Conservation (phyloP, 2,113 vertebrate genomes). For the Indri indri region DNA sequence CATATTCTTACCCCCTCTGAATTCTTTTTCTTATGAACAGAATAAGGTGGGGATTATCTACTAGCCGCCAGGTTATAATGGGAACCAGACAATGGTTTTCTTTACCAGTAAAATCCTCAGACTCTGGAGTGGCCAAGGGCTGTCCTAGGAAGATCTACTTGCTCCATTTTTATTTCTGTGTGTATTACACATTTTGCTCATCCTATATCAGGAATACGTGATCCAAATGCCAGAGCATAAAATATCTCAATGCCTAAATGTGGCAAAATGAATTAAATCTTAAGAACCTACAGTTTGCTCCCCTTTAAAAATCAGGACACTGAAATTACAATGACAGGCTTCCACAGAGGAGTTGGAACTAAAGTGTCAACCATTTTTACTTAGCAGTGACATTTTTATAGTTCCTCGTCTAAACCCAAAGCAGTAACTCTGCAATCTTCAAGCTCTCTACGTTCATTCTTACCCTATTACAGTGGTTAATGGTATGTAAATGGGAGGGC, state of each 20-base stretch:
- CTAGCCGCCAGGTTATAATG: background rate
- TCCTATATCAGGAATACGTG: background rate
- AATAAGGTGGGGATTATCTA: background rate
- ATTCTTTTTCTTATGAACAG: background rate
- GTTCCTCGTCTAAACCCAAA: background rate
- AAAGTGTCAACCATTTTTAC: background rate
- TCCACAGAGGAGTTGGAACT: background rate
- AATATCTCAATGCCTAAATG: background rate
- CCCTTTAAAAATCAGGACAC: constrained; percentile 1
- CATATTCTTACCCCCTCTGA: background rate
- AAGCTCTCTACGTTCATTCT: background rate
- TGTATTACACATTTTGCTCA: background rate
- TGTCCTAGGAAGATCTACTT: background rate
- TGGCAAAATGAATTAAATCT: background rate
- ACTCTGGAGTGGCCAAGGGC: background rate
- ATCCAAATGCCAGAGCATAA: background rate
- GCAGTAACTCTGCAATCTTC: background rate
- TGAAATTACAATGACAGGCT: background rate
- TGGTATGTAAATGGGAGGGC: constrained; percentile 21
- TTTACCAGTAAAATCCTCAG: background rate
- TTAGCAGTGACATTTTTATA: constrained; percentile 11
- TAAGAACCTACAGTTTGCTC: background rate
- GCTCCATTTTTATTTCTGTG: constrained; percentile 22
- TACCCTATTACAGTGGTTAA: background rate
- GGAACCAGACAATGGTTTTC: background rate